phyloP scores from a whole-genome alignment of 1,140 invertebrate species.

The Diachasma alloeum region DNA sequence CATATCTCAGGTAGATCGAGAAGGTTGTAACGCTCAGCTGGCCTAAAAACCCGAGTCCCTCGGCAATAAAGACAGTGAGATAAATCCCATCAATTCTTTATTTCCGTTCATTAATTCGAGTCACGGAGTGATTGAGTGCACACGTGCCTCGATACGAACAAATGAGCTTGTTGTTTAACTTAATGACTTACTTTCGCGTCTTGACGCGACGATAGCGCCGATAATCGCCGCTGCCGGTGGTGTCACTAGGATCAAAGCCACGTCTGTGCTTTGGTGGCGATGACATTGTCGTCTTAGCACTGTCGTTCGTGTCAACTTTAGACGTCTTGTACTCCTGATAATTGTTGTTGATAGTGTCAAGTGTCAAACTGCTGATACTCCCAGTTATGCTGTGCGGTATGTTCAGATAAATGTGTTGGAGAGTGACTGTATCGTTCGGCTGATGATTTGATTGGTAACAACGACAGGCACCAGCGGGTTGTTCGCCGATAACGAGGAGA shows the following conservation, averaged over 20 bases:
- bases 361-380: not conserved
- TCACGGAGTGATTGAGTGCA: not conserved
- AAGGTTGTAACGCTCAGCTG: not conserved
- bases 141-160: not conserved
- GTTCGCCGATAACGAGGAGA: constrained; percentile 54
- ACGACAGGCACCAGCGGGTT: constrained; percentile 37
- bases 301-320: constrained; percentile 38
- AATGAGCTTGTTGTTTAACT: not conserved
- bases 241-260: constrained; percentile 57
- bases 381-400: constrained; percentile 19
- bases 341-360: constrained; percentile 27
- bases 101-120: not conserved
- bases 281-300: constrained; percentile 52
- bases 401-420: constrained; percentile 40
- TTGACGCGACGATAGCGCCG: constrained; percentile 58
- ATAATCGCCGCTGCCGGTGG: constrained; percentile 47
- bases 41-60: not conserved
- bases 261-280: constrained; percentile 57
- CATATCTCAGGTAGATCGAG: not conserved
- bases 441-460: constrained; percentile 34
- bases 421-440: constrained; percentile 15
- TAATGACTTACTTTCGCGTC: constrained; percentile 53
- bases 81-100: not conserved
- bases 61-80: not conserved
- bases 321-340: constrained; percentile 29